Conservation (phyloP, 2,797 vertebrate genomes). For the Pelodytes ibericus region DNA sequence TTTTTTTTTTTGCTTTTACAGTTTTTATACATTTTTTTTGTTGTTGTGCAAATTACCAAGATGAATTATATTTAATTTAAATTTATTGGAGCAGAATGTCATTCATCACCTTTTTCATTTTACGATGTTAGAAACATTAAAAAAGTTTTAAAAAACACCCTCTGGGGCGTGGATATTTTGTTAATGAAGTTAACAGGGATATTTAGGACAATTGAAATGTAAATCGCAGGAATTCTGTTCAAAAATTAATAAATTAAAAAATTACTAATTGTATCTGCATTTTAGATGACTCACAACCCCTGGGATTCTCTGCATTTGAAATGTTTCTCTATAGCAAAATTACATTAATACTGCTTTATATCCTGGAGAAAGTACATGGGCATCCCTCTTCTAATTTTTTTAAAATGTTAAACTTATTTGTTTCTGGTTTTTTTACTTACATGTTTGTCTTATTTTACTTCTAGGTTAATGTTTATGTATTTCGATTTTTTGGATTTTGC, state of each 20-base stretch:
- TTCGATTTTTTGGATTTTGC: too few relatives aligned
- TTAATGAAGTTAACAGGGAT: background rate
- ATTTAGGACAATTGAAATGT: constrained; percentile 8
- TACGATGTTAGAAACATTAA: background rate
- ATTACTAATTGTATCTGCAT: background rate
- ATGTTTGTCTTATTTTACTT: too few relatives aligned
- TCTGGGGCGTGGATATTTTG: background rate
- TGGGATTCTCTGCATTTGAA: too few relatives aligned
- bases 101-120: constrained; percentile 8
- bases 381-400: too few relatives aligned
- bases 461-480: too few relatives aligned
- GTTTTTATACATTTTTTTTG: constrained; percentile 8
- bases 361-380: too few relatives aligned
- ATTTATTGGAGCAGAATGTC: background rate
- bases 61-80: constrained; percentile 13
- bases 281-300: too few relatives aligned
- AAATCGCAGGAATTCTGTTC: constrained; percentile 3
- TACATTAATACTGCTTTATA: too few relatives aligned
- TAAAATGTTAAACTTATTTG: too few relatives aligned
- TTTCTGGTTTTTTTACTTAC: too few relatives aligned
- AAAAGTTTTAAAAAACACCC: background rate
- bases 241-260: constrained; percentile 13
- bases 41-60: constrained; percentile 3
- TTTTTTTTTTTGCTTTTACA: too few relatives aligned
- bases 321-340: too few relatives aligned